Conservation (phyloP, 2,113 vertebrate species). For the Mixornis gularis region DNA sequence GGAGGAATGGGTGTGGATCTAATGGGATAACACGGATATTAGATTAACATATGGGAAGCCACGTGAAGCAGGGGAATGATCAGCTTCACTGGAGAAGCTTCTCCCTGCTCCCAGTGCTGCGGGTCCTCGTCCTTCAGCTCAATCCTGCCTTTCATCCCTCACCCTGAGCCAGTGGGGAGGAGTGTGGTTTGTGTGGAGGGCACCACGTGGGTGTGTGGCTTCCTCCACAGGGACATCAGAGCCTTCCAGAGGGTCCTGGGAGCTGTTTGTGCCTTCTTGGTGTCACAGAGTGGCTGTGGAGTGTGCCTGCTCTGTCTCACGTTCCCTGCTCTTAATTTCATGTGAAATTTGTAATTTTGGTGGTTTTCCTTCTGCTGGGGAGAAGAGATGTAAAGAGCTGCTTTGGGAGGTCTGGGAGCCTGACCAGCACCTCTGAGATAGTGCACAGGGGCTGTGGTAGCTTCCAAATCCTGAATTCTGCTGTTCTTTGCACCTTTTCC, state of each 20-base stretch:
- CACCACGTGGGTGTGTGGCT: not conserved
- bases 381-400: not conserved
- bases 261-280: fast-evolving
- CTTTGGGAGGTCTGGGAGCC: not conserved
- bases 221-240: not conserved
- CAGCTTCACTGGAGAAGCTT: not conserved
- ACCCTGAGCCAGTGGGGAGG: fast-evolving
- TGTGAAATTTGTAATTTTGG: not conserved
- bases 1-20: conserved; percentile 21
- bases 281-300: fast-evolving
- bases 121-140: fast-evolving
- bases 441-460: not conserved
- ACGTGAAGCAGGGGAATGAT: fast-evolving
- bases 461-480: not conserved
- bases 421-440: not conserved
- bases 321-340: fast-evolving
- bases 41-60: not conserved
- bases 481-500: not conserved
- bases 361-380: not conserved
- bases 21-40: not conserved
- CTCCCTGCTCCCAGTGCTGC: fast-evolving
- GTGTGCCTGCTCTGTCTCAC: fast-evolving
- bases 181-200: not conserved
- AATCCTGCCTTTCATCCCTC: fast-evolving
- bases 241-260: not conserved